Base-by-base conservation (phyloP, 2,113 vertebrate species). In the Neolamprologus falcicula region DNA sequence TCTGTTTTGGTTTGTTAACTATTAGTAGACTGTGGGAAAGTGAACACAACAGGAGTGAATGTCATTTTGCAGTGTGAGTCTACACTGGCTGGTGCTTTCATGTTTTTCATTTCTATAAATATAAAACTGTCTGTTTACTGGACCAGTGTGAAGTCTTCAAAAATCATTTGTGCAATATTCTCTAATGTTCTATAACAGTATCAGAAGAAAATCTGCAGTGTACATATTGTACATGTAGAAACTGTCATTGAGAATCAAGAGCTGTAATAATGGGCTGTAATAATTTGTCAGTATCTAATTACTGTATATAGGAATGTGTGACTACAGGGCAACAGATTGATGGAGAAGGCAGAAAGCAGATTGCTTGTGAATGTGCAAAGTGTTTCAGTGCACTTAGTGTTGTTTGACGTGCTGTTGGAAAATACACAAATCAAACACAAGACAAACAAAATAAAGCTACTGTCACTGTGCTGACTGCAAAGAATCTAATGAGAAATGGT, bases 121-220 rank as follows among this genome's bases (percentile, higher is more conserved):
- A 86, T 52, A 31, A 78, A 33, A 80, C 26, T 79, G 52, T 89
- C 26, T 81, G 42, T 86, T 63, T 57, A 90, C 45, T 61, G 61
- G 57, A 71, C 31, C 19, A 5, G 42, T 84, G 54, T 86, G 53
- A 83, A 73, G 26, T 83, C 57, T 84, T 9, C 31, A 90, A 3
- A 78, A n/a, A 45, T 55, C 11, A 37, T 83, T 76, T 86, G 85
- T 92, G 82, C 83, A 89, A 90, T 91, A 86, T 86, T 57, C 66
- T 45, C 7, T 40, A 4, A 66, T 80, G 24, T 82, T 86, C 28
- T 54, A 68, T 79, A 71, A 61, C 45, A 61, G 84, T 84, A 87
- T 59, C 12, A 73, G 26, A 87, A 31, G 31, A 59, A 37, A 82
- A 78, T 19, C 4, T 50, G 26, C n/a, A 28, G 42, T 50, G 7